Evolutionary conservation across 2,888 invertebrate species (phyloP), one percentile per base, ranked within the genome.

Genomic region (Heliconius aoede): DNA sequence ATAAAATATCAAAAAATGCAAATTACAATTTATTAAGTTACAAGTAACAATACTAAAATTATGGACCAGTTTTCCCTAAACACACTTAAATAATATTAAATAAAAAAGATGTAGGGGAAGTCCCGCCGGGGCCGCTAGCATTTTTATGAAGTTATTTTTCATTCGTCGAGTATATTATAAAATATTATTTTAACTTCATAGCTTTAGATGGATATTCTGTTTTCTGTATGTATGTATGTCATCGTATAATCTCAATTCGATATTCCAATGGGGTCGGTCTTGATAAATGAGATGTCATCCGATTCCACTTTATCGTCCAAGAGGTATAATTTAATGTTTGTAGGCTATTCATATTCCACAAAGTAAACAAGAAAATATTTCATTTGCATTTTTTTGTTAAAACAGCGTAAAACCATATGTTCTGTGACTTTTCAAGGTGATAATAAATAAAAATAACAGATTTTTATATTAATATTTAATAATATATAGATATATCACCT

Each of bases 291-390:
- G 36, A 65, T 65, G 65, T 65, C 65, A 40, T 40, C 36, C 24
- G 65, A 65, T 65, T 65, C 65, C 36, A 65, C 36, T 65, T 40
- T 65, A 65, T 40, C 24, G 40, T 65, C 36, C 13, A 65, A 65
- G 36, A 24, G 15, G 15, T 65, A 40, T 36, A 24, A 7, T 65
- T 65, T 24, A n/a, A 36, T 36, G 65, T 64, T 15, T 64, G 36
- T 24, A 36, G 24, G 36, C n/a, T 21, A 64, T 64, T 64, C 4
- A 13, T n/a, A 13, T n/a, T 46, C 4, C 18, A 11, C 46, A 46
- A 55, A 55, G 18, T 46, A 46, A 46, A 46, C 18, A 46, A 3
- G 18, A 46, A 0, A 46, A 18, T 46, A 46, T 18, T 46, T 46
- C 18, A 18, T 7, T 5, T 46, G 13, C 2, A 36, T 36, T 36